Evolutionary conservation across 2,888 invertebrate species (phyloP).

Genomic region (Brachynemurus nebulosus): DNA sequence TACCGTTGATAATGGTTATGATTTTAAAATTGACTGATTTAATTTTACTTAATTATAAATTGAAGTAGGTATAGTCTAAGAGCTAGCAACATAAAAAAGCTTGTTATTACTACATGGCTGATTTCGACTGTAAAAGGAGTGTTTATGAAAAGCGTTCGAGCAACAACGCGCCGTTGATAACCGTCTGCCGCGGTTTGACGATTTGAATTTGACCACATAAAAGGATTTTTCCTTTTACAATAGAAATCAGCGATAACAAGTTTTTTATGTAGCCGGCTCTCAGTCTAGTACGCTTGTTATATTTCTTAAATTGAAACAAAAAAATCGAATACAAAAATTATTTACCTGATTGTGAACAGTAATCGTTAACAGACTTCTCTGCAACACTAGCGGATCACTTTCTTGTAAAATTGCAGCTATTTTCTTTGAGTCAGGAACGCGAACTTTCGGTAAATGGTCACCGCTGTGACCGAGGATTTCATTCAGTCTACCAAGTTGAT

Average conservation of each 20-base stretch:
- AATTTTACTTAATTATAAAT: conserved; percentile 5
- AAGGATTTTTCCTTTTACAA: too few relatives aligned
- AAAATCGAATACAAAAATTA: not conserved
- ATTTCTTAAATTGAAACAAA: not conserved
- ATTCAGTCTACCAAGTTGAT: conserved; percentile 49
- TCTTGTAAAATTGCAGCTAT: conserved; percentile 73
- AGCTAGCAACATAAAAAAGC: too few relatives aligned
- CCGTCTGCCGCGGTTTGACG: too few relatives aligned
- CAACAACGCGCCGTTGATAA: too few relatives aligned
- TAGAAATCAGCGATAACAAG: too few relatives aligned
- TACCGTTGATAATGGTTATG: not conserved
- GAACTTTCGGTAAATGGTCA: conserved; percentile 38
- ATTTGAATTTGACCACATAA: too few relatives aligned
- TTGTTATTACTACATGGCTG: too few relatives aligned
- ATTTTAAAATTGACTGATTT: not conserved
- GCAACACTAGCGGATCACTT: conserved; percentile 67
- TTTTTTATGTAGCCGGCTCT: too few relatives aligned
- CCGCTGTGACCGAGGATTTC: conserved; percentile 46
- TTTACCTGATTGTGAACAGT: conserved; percentile 75
- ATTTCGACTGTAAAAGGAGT: too few relatives aligned
- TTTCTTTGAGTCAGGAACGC: conserved; percentile 56
- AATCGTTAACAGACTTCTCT: conserved; percentile 66
- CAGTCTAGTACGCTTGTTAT: too few relatives aligned
- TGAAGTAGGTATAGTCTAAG: too few relatives aligned
- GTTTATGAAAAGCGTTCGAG: too few relatives aligned